Percentiles rank a stretch among this genome's conserved stretches.
phyloP scores from a whole-genome alignment of 2,888 invertebrate species.

The Periphyllus acericola region DNA sequence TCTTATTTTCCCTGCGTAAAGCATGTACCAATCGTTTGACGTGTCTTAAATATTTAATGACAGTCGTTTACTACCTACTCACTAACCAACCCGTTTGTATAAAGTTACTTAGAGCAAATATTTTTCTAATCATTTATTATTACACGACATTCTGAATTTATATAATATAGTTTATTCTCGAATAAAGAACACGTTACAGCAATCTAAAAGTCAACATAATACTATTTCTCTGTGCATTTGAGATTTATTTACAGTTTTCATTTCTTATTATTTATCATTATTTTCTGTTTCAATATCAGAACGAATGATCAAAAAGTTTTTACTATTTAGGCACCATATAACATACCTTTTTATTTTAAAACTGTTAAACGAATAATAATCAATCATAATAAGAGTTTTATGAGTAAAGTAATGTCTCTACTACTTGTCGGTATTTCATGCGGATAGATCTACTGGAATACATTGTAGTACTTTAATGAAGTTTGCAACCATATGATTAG shows the following conservation, averaged over 20 bases:
- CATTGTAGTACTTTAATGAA: slow-evolving; percentile 22
- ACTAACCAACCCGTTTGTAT: background rate
- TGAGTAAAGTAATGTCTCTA: background rate
- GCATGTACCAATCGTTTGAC: background rate
- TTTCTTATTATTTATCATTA: background rate
- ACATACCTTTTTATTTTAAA: background rate
- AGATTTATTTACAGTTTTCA: background rate
- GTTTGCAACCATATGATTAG: slow-evolving; percentile 28
- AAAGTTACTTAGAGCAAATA: background rate
- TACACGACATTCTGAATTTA: background rate
- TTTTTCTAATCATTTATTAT: background rate
- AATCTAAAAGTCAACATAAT: background rate
- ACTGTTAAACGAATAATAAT: background rate
- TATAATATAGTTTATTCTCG: background rate
- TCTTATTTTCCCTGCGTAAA: background rate
- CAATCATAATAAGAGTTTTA: background rate
- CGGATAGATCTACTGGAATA: background rate
- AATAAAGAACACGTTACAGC: background rate
- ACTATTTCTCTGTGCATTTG: background rate
- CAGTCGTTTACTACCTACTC: background rate
- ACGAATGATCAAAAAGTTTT: background rate
- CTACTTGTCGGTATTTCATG: slow-evolving; percentile 1
- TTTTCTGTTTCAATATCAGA: background rate
- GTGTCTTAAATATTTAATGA: background rate
- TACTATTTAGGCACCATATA: background rate